Percentiles rank a stretch among this genome's conserved stretches.
These are phyloP conservation scores for Gadopsis marmoratus DNA, from an alignment of 2,797 vertebrate genomes.

Conservation along the genomic window DNA sequence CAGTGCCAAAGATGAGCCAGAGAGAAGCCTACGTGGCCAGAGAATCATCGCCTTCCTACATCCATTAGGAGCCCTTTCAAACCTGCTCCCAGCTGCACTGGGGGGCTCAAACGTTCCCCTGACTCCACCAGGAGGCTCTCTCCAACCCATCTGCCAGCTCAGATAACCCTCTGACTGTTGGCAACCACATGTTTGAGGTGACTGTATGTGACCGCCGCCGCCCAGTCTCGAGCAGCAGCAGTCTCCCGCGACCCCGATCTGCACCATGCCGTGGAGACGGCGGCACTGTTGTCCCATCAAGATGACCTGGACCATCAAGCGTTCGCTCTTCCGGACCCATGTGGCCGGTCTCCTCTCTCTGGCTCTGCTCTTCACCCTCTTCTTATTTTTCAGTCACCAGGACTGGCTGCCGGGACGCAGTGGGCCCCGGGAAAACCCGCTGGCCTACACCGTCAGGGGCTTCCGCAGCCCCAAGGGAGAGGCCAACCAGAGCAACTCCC, in stretches of 20 bases:
- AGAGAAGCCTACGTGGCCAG: constrained; percentile 64
- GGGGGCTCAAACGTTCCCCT: constrained; percentile 51
- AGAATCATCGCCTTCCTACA: constrained; percentile 60
- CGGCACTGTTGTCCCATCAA: constrained; percentile 96
- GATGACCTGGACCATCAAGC: constrained; percentile 95
- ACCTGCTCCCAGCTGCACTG: constrained; percentile 42
- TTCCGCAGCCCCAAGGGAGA: constrained; percentile 91
- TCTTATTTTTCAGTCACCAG: constrained; percentile 94
- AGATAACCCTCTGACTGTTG: constrained; percentile 78
- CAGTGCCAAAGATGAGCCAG: constrained; percentile 71
- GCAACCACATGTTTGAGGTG: constrained; percentile 84
- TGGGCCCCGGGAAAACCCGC: constrained; percentile 92
- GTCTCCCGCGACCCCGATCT: constrained; percentile 63
- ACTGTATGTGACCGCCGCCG: constrained; percentile 75
- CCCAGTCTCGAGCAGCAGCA: constrained; percentile 76
- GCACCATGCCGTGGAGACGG: constrained; percentile 99
- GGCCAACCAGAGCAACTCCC: constrained; percentile 90
- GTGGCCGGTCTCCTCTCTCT: constrained; percentile 93
- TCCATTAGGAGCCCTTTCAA: constrained; percentile 52
- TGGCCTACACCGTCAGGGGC: constrained; percentile 93
- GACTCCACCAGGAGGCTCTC: constrained; percentile 67
- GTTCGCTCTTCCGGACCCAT: constrained; percentile 95
- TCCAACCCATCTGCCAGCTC: constrained; percentile 73
- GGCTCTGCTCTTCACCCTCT: constrained; percentile 92
- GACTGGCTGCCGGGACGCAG: constrained; percentile 92